Percentiles rank a stretch among this genome's conserved stretches.
Evolutionary conservation across 2,113 vertebrate species (phyloP).

Genomic region (Hemicordylus capensis): DNA sequence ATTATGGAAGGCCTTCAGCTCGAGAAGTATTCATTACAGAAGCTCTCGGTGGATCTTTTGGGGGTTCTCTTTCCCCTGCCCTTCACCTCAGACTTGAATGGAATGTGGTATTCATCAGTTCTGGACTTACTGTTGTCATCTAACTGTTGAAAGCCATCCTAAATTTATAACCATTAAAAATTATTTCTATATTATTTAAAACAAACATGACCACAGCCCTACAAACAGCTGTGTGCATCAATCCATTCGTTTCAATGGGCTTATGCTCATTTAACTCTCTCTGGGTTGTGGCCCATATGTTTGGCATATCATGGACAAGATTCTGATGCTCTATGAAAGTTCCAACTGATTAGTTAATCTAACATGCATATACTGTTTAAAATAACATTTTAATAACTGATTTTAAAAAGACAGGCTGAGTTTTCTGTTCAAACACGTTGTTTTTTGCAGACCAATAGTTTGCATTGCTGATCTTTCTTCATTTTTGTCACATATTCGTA

Average conservation of each 20-base stretch:
- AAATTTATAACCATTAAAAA: too few relatives aligned
- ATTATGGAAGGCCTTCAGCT: neutral
- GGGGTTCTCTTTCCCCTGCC: too few relatives aligned
- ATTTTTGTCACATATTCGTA: slow-evolving; percentile 74
- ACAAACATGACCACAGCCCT: neutral
- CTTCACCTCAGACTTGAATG: neutral
- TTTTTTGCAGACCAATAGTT: neutral
- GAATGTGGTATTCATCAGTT: neutral
- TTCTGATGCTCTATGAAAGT: too few relatives aligned
- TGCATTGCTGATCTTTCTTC: slow-evolving; percentile 71
- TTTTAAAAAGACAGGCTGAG: neutral
- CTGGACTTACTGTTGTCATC: neutral
- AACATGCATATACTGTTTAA: neutral
- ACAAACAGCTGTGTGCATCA: neutral
- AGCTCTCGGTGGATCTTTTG: neutral
- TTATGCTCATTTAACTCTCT: neutral
- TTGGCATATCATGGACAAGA: neutral
- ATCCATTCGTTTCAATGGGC: too few relatives aligned
- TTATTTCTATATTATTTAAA: neutral
- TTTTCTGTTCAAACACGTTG: neutral
- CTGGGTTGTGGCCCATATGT: neutral
- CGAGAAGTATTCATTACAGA: rapidly evolving
- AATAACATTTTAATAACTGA: neutral
- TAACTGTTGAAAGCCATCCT: neutral
- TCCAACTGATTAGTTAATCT: neutral